Evolutionary conservation across 2,113 vertebrate genomes (phyloP).

Genomic region (Hydropotes inermis): DNA sequence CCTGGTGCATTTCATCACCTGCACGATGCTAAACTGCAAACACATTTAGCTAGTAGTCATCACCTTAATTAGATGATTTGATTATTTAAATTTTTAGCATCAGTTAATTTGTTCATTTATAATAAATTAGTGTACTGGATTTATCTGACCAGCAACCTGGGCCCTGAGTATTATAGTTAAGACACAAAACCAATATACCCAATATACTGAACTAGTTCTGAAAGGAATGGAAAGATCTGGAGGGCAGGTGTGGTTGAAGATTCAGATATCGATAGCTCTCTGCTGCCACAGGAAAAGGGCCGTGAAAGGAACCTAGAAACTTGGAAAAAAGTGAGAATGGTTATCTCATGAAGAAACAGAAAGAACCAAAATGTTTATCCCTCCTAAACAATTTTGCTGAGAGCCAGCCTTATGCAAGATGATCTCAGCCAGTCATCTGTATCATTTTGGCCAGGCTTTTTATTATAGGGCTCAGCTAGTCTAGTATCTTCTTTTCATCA

Average conservation of each 20-base stretch:
- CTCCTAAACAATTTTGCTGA: neutral
- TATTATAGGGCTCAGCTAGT: neutral
- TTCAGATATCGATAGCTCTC: accelerated
- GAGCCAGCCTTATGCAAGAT: neutral
- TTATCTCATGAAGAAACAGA: neutral
- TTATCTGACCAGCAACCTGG: neutral
- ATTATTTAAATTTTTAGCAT: neutral
- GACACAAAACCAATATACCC: neutral
- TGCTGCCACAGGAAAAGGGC: neutral
- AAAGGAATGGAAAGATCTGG: neutral
- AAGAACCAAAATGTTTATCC: neutral
- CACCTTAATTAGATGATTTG: neutral
- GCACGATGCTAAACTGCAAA: neutral
- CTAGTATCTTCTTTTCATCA: neutral
- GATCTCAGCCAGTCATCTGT: neutral
- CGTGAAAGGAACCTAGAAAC: neutral
- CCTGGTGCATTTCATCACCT: neutral
- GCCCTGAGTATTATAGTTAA: neutral
- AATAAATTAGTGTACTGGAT: neutral
- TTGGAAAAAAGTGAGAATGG: neutral
- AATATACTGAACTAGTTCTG: neutral
- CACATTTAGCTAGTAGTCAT: neutral
- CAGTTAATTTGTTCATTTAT: neutral
- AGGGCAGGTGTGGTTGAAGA: neutral
- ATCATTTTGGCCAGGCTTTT: neutral